A percentile compares a stretch with the other conserved stretches of the same genome.
Evolutionary conservation across 2,888 invertebrate genomes (phyloP).

Genomic region (Ryuthela nishihirai): DNA sequence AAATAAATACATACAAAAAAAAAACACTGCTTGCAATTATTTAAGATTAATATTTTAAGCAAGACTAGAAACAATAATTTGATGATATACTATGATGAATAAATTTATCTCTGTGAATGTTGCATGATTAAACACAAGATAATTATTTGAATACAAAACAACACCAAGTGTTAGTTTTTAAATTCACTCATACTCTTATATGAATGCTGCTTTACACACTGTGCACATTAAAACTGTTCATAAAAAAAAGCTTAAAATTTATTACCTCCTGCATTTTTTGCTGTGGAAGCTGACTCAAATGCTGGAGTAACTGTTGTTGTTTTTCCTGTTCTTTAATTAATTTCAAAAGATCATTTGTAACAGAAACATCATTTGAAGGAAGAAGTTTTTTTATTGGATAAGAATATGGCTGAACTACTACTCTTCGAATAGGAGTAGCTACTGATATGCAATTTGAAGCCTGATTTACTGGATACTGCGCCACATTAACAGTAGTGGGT

Average conservation of each 20-base stretch:
- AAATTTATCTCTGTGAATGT: too few species aligned
- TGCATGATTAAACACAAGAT: too few species aligned
- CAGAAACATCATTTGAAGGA: constrained; percentile 5
- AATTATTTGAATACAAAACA: too few species aligned
- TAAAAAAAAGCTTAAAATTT: constrained; percentile 31
- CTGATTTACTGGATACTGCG: constrained; percentile 17
- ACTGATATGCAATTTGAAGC: constrained; percentile 3
- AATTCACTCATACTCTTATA: too few species aligned
- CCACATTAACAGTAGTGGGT: constrained; percentile 12
- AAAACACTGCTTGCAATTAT: too few species aligned
- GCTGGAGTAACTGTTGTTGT: constrained; percentile 38
- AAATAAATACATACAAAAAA: too few species aligned
- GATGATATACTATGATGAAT: too few species aligned
- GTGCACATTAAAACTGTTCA: too few species aligned
- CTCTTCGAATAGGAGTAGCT: constrained; percentile 9
- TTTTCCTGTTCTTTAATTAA: constrained; percentile 33
- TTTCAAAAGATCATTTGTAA: constrained; percentile 25
- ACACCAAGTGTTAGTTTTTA: too few species aligned
- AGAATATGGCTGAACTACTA: constrained; percentile 2
- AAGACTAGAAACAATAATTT: too few species aligned
- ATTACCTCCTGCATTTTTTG: constrained; percentile 43
- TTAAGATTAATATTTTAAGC: too few species aligned
- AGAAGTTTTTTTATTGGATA: constrained; percentile 12
- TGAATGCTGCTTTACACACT: too few species aligned
- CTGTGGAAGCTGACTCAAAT: constrained; percentile 38